Percentiles rank a stretch among this genome's conserved stretches.
phyloP scores from a whole-genome alignment of 2,797 vertebrate species.

The Leptoclinus maculatus region DNA sequence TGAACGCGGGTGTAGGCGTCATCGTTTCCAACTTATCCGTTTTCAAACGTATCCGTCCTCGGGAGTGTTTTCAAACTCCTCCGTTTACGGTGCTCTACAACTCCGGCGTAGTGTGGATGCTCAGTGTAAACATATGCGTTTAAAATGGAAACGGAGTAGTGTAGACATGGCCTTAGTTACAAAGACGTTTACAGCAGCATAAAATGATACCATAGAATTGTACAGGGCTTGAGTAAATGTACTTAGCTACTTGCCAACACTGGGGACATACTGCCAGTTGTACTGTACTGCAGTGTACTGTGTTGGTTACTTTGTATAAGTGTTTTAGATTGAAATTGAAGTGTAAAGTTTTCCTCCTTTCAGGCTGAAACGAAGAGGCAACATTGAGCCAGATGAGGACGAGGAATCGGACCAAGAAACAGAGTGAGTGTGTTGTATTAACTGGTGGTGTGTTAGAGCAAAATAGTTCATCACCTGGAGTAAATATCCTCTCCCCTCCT shows the following conservation, averaged over 20 bases:
- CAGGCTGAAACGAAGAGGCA: constrained; percentile 52
- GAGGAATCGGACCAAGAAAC: constrained; percentile 14
- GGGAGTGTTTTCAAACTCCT: no score
- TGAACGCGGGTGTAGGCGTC: no score
- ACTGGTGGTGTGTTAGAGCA: not conserved
- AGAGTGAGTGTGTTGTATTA: constrained; percentile 46
- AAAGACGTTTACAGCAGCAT: no score
- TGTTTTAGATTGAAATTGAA: not conserved
- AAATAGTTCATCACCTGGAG: not conserved
- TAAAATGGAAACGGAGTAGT: no score
- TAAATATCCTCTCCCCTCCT: constrained; percentile 3
- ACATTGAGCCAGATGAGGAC: not conserved
- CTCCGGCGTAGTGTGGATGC: no score
- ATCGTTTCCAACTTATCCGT: no score
- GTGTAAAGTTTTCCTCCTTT: not conserved
- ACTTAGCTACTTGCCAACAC: not conserved
- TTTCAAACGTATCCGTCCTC: no score
- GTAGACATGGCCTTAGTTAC: no score
- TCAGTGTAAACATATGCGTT: no score
- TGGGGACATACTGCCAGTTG: not conserved
- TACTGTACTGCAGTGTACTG: not conserved
- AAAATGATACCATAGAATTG: not conserved
- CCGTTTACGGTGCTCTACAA: no score
- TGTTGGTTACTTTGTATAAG: not conserved
- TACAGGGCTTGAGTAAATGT: not conserved